phyloP scores from a whole-genome alignment of 2,797 vertebrate genomes.

The Bryconaethiops microstoma region DNA sequence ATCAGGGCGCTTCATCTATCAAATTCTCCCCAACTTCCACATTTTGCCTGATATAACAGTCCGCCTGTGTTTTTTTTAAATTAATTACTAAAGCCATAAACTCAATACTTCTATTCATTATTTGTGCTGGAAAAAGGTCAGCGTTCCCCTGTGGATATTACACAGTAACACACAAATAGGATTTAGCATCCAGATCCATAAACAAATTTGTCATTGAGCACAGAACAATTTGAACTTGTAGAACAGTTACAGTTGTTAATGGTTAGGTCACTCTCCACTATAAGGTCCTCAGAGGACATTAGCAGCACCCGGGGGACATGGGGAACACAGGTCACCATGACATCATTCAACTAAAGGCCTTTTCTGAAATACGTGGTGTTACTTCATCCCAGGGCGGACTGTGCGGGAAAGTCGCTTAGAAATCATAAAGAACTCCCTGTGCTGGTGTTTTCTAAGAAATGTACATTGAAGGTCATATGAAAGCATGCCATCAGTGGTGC shows the following conservation, averaged over 20 bases:
- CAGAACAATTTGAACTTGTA: constrained; percentile 36
- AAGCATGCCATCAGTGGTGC: too few species aligned
- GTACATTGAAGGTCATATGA: too few species aligned
- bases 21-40: constrained; percentile 26
- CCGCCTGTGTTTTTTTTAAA: constrained; percentile 8
- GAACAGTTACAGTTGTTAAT: constrained; percentile 45
- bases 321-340: neutral
- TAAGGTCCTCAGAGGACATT: neutral
- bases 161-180: constrained; percentile 45
- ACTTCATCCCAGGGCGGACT: neutral
- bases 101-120: constrained; percentile 53
- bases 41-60: constrained; percentile 31
- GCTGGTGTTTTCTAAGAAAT: too few species aligned
- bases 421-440: too few species aligned
- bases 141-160: constrained; percentile 38
- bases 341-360: neutral
- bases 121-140: constrained; percentile 47
- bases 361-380: neutral
- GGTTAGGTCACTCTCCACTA: constrained; percentile 21
- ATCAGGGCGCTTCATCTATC: constrained; percentile 34
- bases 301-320: constrained; percentile 11
- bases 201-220: constrained; percentile 55
- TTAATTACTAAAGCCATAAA: constrained; percentile 51
- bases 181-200: constrained; percentile 52
- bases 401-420: too few species aligned